Evolutionary conservation across 2,797 vertebrate genomes (phyloP), one percentile per base, ranked within the genome.

Genomic region (Heteromormyrus szaboi): DNA sequence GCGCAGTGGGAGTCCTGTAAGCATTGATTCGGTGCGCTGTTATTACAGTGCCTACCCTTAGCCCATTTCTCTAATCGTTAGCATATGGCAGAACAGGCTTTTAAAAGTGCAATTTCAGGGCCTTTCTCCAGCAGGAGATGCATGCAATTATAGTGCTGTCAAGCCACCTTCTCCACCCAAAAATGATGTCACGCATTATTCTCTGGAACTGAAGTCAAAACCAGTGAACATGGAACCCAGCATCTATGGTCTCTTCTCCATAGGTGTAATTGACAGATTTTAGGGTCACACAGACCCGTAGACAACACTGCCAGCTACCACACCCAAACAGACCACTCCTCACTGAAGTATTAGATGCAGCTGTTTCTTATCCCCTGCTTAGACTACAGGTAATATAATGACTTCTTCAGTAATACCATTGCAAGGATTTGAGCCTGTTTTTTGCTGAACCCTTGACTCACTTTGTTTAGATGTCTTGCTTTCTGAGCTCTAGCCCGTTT

Each of bases 31-130:
- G 4, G 59, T 85, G n/a, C 4, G 59, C 59, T 33, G 84, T 54
- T 68, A 68, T 89, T 59, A 85, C 72, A 48, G 76, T 25, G 65
- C 53, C 88, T 29, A 48, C 56, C 62, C 88, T 89, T 85, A 84
- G 56, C 81, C 44, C 29, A 86, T 59, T 86, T 85, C 46, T 85
- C 56, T 29, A 68, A 89, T 89, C 81, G 56, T 65, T 89, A 85
- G 88, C 44, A 17, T 48, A 81, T 62, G 59, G 81, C 56, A 59
- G 33, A 22, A 59, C 44, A 68, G 88, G 88, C 83, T 33, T 85
- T 59, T 89, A 84, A 85, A 62, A 89, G 46, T 54, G 41, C 54
- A 85, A 85, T 84, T 85, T 65, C 54, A 33, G 81, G 83, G 54
- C 88, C 54, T 84, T 62, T 22, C 81, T 85, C 33, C 50, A 65